Evolutionary conservation across 2,797 vertebrate genomes (phyloP).

Genomic region (Pipistrellus kuhlii): DNA sequence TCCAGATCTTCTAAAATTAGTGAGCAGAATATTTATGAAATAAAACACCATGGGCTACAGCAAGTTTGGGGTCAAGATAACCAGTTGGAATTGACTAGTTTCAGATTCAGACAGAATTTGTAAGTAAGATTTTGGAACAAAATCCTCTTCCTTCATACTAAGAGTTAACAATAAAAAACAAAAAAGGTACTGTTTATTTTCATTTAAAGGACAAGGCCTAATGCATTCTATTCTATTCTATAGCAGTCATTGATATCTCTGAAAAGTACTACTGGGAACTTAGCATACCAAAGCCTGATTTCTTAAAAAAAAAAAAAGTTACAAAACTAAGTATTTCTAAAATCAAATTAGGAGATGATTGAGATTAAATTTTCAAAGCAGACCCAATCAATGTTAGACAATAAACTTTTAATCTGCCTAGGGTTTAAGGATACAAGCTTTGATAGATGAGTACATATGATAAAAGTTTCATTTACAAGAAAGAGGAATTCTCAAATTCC

Average conservation of each 20-base stretch:
- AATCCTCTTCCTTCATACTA: background rate
- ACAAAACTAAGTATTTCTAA: conserved; percentile 29
- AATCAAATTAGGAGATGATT: conserved; percentile 29
- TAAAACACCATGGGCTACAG: background rate
- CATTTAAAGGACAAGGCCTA: background rate
- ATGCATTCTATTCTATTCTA: background rate
- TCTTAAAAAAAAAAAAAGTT: background rate
- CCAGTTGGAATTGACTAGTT: background rate
- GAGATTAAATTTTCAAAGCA: conserved; percentile 56
- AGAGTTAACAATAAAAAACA: background rate
- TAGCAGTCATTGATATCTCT: background rate
- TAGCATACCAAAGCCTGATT: background rate
- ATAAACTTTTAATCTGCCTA: conserved; percentile 55
- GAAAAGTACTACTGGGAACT: background rate
- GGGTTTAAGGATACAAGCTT: conserved; percentile 50
- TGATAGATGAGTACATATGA: conserved; percentile 30
- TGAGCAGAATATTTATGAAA: background rate
- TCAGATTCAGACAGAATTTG: background rate
- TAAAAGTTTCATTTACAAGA: conserved; percentile 51
- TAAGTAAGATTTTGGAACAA: background rate
- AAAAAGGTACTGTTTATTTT: background rate
- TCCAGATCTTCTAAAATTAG: background rate
- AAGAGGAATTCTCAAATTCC: conserved; percentile 64
- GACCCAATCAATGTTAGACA: conserved; percentile 52
- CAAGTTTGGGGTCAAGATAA: background rate